Percentiles rank a stretch among this genome's conserved stretches.
Evolutionary conservation across 2,888 invertebrate species (phyloP).

Genomic region (Agapostemon virescens): DNA sequence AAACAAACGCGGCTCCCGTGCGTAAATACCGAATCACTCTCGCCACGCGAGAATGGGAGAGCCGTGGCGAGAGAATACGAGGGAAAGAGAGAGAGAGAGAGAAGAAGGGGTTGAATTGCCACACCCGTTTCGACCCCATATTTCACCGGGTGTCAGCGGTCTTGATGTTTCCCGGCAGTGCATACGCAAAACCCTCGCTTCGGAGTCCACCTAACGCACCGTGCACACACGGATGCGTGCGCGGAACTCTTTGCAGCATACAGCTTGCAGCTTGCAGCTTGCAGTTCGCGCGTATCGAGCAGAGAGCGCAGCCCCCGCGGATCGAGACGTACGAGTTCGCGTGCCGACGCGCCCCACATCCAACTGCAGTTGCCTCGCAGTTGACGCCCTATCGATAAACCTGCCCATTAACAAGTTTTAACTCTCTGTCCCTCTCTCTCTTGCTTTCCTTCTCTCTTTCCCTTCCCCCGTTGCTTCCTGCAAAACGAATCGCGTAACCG

Average conservation of each 20-base stretch:
- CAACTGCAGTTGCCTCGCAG: conserved; percentile 38
- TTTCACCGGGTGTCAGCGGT: conserved; percentile 69
- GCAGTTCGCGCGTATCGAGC: conserved; percentile 37
- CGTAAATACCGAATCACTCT: conserved; percentile 35
- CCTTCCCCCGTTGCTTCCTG: conserved; percentile 21
- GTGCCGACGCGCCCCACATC: conserved; percentile 37
- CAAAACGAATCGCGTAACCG: background rate
- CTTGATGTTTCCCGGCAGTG: conserved; percentile 70
- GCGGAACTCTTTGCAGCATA: conserved; percentile 47
- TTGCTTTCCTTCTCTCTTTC: no score
- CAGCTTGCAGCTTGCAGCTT: no score
- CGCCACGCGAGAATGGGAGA: conserved; percentile 24
- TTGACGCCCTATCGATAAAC: conserved; percentile 64
- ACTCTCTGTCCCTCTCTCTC: no score
- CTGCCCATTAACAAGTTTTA: conserved; percentile 65
- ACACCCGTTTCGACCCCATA: conserved; percentile 68
- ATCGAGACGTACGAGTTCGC: conserved; percentile 54
- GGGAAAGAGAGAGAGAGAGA: conserved; percentile 20
- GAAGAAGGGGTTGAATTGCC: conserved; percentile 65
- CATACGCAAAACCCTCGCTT: conserved; percentile 63
- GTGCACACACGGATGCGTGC: conserved; percentile 33
- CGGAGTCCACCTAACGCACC: conserved; percentile 54
- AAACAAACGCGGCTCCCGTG: conserved; percentile 4
- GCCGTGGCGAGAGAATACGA: background rate
- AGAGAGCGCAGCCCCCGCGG: conserved; percentile 22